A percentile compares a stretch with the other conserved stretches of the same genome.
Evolutionary conservation across 2,797 vertebrate genomes (phyloP).

Genomic region (Petrocephalus sullivani): DNA sequence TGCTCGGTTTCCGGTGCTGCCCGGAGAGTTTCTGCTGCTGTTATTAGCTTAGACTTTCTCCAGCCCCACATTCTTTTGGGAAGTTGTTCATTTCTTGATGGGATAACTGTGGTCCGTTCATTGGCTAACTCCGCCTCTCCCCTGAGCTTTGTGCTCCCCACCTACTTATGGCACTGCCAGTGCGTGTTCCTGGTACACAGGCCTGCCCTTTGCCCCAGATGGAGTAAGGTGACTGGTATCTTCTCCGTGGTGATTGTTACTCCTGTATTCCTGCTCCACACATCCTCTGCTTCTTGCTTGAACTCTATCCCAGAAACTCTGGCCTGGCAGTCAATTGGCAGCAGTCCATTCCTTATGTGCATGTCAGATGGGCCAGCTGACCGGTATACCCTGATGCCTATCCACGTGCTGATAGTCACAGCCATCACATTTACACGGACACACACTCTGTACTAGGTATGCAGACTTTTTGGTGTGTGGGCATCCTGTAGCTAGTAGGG

Average conservation of each 20-base stretch:
- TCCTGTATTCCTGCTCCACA: neutral
- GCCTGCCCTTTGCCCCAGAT: neutral
- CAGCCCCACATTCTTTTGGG: neutral
- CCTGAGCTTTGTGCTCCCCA: neutral
- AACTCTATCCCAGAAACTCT: neutral
- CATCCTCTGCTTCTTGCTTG: neutral
- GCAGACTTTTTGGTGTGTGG: neutral
- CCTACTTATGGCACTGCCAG: neutral
- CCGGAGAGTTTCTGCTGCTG: no score
- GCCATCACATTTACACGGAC: neutral
- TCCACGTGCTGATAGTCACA: neutral
- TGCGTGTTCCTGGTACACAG: neutral
- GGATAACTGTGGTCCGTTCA: conserved; percentile 66
- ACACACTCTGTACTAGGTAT: neutral
- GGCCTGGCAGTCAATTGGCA: neutral
- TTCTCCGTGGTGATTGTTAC: conserved; percentile 28
- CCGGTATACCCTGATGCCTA: neutral
- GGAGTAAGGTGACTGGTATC: neutral
- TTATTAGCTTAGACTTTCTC: neutral
- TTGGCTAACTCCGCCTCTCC: conserved; percentile 53
- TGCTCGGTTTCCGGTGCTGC: no score
- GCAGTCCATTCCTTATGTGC: neutral
- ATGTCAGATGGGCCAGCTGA: neutral
- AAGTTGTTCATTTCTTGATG: conserved; percentile 38
- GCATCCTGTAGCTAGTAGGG: neutral